These are phyloP conservation scores for Rhorus exstirpatorius DNA, from an alignment of 2,888 invertebrate species.

Conservation along the genomic window DNA sequence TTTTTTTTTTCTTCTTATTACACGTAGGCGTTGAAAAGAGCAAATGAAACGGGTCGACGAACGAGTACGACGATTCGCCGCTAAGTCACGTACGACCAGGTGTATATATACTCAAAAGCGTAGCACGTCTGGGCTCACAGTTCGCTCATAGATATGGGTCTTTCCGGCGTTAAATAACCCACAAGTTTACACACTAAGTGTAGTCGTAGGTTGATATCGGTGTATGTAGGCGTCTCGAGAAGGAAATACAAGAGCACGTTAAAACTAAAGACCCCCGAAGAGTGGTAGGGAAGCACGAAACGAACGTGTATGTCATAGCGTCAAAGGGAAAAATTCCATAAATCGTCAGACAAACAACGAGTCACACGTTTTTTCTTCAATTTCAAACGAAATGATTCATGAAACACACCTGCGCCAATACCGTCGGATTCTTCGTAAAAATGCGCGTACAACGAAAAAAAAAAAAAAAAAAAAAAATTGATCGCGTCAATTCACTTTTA, in stretches of 20 bases:
- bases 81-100: constrained; percentile 56
- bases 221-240: constrained; percentile 4
- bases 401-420: constrained; percentile 62
- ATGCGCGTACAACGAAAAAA: constrained; percentile 9
- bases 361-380: constrained; percentile 16
- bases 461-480: constrained; percentile 15
- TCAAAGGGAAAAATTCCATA: constrained; percentile 14
- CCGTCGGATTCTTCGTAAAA: constrained; percentile 36
- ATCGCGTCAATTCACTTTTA: constrained; percentile 17
- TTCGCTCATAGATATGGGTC: constrained; percentile 18
- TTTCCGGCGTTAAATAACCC: constrained; percentile 16
- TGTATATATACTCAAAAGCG: constrained; percentile 43
- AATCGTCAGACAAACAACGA: constrained; percentile 9
- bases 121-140: constrained; percentile 23
- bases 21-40: constrained; percentile 26
- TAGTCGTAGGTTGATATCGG: neutral
- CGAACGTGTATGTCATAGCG: too few species aligned
- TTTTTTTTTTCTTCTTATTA: neutral
- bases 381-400: constrained; percentile 65
- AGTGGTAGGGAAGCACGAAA: neutral
- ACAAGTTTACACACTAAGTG: neutral
- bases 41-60: constrained; percentile 44
- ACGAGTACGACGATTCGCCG: constrained; percentile 49
- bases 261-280: constrained; percentile 6
- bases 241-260: neutral